A percentile compares a stretch with the other conserved stretches of the same genome.
Evolutionary conservation across 2,797 vertebrate genomes (phyloP).

Genomic region (Chaetophractus vellerosus): DNA sequence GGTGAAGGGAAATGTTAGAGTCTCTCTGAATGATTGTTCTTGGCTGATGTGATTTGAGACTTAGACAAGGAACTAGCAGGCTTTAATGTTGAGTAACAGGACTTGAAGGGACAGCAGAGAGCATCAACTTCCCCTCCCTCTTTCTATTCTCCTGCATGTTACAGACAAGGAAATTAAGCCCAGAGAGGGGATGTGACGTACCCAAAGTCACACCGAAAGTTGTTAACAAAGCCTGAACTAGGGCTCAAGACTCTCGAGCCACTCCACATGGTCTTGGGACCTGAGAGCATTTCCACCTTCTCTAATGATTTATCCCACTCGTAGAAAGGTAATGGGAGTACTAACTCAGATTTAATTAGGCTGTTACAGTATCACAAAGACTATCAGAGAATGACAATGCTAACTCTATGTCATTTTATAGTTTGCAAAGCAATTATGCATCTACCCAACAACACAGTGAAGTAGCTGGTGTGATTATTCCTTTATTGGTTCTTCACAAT

Average conservation of each 20-base stretch:
- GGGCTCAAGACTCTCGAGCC: not conserved
- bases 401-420: not conserved
- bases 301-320: not conserved
- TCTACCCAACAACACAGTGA: not conserved
- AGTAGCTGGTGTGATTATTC: not conserved
- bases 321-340: not conserved
- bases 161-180: no score
- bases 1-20: not conserved
- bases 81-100: not conserved
- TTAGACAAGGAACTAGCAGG: constrained; percentile 37
- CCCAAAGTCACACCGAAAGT: not conserved
- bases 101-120: not conserved
- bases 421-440: not conserved
- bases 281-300: not conserved
- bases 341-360: not conserved
- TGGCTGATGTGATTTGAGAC: not conserved
- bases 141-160: no score
- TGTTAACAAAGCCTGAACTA: not conserved
- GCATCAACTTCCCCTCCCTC: not conserved
- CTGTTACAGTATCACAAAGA: not conserved
- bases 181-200: not conserved
- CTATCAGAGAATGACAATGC: not conserved
- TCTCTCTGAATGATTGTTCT: not conserved
- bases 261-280: not conserved
- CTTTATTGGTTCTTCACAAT: not conserved